phyloP scores from a whole-genome alignment of 2,113 vertebrate species.

The Myodes glareolus region DNA sequence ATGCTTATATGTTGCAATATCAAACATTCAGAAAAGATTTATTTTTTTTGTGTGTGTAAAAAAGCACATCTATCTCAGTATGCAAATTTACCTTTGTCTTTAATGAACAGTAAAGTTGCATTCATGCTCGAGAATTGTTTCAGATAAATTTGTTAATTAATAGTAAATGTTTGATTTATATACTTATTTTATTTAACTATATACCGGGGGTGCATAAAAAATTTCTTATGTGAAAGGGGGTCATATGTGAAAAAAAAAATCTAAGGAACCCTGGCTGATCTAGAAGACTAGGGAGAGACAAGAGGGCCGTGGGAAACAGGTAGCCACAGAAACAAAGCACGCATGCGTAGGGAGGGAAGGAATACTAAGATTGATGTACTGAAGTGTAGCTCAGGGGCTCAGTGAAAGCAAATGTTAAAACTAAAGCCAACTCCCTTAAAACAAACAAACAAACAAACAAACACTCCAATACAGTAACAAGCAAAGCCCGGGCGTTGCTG shows the following conservation, averaged over 20 bases:
- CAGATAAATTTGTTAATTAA: not conserved
- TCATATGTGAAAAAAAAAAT: not conserved
- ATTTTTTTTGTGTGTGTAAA: not conserved
- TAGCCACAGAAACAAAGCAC: not conserved
- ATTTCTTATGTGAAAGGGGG: not conserved
- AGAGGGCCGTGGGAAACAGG: not conserved
- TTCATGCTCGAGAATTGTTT: not conserved
- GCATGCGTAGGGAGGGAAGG: not conserved
- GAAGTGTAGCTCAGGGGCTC: slow-evolving; percentile 33
- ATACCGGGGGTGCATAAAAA: not conserved
- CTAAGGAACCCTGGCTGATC: not conserved
- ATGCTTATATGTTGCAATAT: not conserved
- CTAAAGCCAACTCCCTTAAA: not conserved
- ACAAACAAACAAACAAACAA: not conserved
- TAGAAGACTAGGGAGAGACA: not conserved
- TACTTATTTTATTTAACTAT: not conserved
- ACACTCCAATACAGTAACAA: not conserved
- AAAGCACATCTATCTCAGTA: not conserved
- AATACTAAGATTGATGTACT: slow-evolving; percentile 34
- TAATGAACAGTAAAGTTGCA: not conserved
- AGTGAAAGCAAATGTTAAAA: slow-evolving; percentile 41
- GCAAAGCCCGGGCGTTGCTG: not conserved
- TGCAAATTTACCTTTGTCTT: not conserved
- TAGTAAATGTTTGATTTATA: not conserved
- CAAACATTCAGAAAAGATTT: not conserved